Evolutionary conservation across 53 echinoderm and acorn worm genomes (phyloP), one percentile per base, ranked within the genome.

Genomic region (Holothuria scabra): DNA sequence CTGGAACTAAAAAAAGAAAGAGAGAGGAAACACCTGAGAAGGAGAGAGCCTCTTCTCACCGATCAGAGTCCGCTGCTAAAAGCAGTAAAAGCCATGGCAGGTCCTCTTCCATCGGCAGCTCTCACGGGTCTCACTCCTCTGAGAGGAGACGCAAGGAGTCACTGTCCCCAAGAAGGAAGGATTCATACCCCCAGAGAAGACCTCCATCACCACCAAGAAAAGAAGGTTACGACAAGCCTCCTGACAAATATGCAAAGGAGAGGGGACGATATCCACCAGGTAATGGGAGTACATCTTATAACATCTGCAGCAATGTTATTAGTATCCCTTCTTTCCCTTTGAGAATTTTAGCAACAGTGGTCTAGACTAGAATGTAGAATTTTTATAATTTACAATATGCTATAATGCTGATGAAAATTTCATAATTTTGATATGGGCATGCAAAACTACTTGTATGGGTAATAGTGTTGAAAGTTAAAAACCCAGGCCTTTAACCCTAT

Each of bases 61-160:
- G 55, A 3, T 66, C 83, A 1, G 65, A 46, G 1, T 52, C 83
- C 0, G 83, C 48, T 5, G 66, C 13, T 13, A 55, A 79, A 33
- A 55, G 16, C 26, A 21, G 20, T 16, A 79, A 79, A 30, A 56
- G 21, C 29, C 56, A 79, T 56, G 33, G 84, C 21, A 83, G 84
- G 59, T 84, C 87, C 3, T 83, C 87, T 32, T 91, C 87, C 9
- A 52, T 68, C 12, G 60, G 87, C 11, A 69, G 84, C 46, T 91
- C 91, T 35, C 84, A 67, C 25, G 83, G 74, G 72, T 91, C 90
- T 3, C 80, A 60, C 31, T 86, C 90, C 18, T 81, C 90, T 0
- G 86, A 79, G 24, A 58, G 85, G 44, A 78, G 74, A 9, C 60
- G 84, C 20, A 84, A 84, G 59, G 83, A 76, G 74, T 83, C 76